Evolutionary conservation across 1,140 invertebrate genomes (phyloP), one percentile per base, ranked within the genome.

Genomic region (Bombus waltoni): DNA sequence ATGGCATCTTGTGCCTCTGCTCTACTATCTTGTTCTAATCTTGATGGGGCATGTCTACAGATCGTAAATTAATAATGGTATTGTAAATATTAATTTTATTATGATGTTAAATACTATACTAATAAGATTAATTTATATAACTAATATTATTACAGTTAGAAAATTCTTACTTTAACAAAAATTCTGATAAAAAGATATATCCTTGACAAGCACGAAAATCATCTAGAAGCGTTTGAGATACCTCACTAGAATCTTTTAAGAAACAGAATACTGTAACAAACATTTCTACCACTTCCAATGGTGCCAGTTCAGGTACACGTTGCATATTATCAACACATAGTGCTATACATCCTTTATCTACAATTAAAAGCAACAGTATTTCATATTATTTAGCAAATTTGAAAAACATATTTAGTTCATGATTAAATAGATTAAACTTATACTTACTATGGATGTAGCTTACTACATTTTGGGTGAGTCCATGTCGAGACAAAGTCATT

Each of bases 241-340:
- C 97, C 94, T 99, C 98, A 95, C 98, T 98, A n/a, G 99, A 99
- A 94, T 99, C 99, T 96, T 99, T 99, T 75, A 99, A 96, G 94
- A 99, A 99, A 96, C 99, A 99, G 95, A 99, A 99, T 53, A 99
- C 97, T 25, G 98, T 99, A 57, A 99, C 98, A 96, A 99, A 99
- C 98, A 99, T 99, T 96, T 99, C 98, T 25, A 99, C 98, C 87
- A 99, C 97, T 96, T 99, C 99, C 91, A 99, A 95, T n/a, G 98
- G 98, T 87, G 98, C 98, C 90, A 99, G 95, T 94, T 99, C 98
- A 91, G 97, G 97, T 95, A 98, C 97, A 93, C 98, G 97, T 96
- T 99, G 97, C 98, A 99, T 99, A 95, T 99, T 99, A 94, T 99
- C 98, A 91, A 99, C 97, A 95, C 99, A 99, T 76, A 98, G 96